phyloP scores from a whole-genome alignment of 2,113 vertebrate genomes.

The Anguilla rostrata region DNA sequence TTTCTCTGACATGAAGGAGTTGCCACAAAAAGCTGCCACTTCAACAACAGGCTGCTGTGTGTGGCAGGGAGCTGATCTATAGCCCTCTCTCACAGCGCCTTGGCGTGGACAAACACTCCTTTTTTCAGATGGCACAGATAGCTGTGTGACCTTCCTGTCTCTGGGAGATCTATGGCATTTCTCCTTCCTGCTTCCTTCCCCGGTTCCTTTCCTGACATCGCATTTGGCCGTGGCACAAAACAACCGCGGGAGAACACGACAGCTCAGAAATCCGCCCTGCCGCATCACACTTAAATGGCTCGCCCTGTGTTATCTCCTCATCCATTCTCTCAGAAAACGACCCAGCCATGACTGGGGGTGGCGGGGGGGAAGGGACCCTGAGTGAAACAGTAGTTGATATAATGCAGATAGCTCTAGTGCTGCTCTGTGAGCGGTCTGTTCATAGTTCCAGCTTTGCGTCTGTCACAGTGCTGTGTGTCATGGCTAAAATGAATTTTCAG shows the following conservation, averaged over 20 bases:
- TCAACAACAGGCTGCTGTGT: background rate
- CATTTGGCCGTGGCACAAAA: slow-evolving; percentile 57
- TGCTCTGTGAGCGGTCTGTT: too few species aligned
- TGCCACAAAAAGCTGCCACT: background rate
- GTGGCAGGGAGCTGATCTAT: slow-evolving; percentile 15
- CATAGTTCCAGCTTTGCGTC: too few species aligned
- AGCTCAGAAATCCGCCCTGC: slow-evolving; percentile 37
- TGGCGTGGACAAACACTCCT: slow-evolving; percentile 35
- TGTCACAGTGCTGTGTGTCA: too few species aligned
- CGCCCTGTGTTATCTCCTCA: background rate
- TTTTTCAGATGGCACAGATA: slow-evolving; percentile 51
- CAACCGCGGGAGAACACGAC: slow-evolving; percentile 30
- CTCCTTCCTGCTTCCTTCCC: slow-evolving; percentile 55
- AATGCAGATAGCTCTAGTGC: too few species aligned
- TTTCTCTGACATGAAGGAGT: background rate
- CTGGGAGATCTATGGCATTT: slow-evolving; percentile 49
- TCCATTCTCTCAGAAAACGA: background rate
- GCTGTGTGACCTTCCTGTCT: slow-evolving; percentile 56
- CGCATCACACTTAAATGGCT: slow-evolving; percentile 35
- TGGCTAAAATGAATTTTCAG: too few species aligned
- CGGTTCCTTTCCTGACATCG: slow-evolving; percentile 46
- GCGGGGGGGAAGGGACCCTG: slow-evolving; percentile 17
- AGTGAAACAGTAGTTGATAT: too few species aligned
- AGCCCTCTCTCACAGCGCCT: slow-evolving; percentile 27
- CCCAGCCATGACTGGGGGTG: background rate